phyloP scores from a whole-genome alignment of 2,797 vertebrate species.

The Falco concolor region DNA sequence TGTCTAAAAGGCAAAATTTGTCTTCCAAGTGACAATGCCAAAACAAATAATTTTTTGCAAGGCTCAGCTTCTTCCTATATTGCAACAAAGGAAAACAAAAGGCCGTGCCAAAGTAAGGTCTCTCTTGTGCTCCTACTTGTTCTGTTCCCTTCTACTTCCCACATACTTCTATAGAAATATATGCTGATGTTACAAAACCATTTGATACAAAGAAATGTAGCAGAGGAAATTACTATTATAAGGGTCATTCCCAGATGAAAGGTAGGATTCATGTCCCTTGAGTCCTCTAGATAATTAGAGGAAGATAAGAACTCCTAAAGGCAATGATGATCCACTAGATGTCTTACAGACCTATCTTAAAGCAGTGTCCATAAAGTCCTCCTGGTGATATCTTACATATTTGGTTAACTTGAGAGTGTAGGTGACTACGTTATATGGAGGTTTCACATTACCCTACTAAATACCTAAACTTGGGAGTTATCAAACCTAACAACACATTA shows the following conservation, averaged over 20 bases:
- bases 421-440: not conserved
- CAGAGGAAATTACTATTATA: not conserved
- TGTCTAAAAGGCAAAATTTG: not conserved
- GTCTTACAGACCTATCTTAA: not conserved
- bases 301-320: not conserved
- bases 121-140: not conserved
- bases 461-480: not conserved
- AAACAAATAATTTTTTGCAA: not conserved
- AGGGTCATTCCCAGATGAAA: not conserved
- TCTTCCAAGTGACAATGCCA: not conserved
- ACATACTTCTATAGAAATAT: not conserved
- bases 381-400: not conserved
- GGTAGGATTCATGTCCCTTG: not conserved
- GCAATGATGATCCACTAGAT: not conserved
- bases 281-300: not conserved
- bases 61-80: not conserved
- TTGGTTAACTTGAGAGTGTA: not conserved
- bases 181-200: not conserved
- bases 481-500: not conserved
- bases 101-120: rapidly evolving
- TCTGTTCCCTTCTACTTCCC: not conserved
- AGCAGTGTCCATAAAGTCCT: not conserved
- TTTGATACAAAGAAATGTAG: not conserved
- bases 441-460: not conserved
- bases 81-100: not conserved